phyloP scores from a whole-genome alignment of 2,888 invertebrate genomes.

The Eilema griseolum region DNA sequence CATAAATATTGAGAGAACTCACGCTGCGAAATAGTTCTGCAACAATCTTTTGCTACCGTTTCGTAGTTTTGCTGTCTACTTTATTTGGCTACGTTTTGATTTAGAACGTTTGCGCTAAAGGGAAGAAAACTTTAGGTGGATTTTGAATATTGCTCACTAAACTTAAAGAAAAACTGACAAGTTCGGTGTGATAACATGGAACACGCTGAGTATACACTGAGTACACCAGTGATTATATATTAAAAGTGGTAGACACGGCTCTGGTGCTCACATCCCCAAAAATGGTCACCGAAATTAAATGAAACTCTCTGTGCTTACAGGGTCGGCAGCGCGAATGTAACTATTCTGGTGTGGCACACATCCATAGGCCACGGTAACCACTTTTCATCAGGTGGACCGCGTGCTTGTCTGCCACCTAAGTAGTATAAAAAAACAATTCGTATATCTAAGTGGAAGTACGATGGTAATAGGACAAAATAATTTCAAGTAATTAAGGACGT shows the following conservation, averaged over 20 bases:
- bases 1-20: slow-evolving; percentile 85
- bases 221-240: not conserved
- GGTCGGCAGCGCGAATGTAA: too few species aligned
- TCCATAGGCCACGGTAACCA: too few species aligned
- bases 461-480: not conserved
- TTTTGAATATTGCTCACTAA: not conserved
- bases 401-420: too few species aligned
- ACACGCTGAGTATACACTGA: too few species aligned
- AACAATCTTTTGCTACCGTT: slow-evolving; percentile 42
- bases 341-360: too few species aligned
- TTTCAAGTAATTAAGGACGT: not conserved
- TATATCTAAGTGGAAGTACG: not conserved
- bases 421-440: too few species aligned
- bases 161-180: not conserved
- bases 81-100: slow-evolving; percentile 43
- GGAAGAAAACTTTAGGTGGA: slow-evolving; percentile 14
- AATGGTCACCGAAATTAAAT: not conserved
- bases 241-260: not conserved
- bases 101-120: slow-evolving; percentile 18
- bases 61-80: slow-evolving; percentile 51
- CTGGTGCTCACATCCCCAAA: not conserved
- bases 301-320: too few species aligned
- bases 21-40: slow-evolving; percentile 74
- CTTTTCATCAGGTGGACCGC: too few species aligned
- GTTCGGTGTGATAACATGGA: not conserved